Base-by-base conservation (phyloP, 2,888 invertebrate genomes). In the Carcina quercana region DNA sequence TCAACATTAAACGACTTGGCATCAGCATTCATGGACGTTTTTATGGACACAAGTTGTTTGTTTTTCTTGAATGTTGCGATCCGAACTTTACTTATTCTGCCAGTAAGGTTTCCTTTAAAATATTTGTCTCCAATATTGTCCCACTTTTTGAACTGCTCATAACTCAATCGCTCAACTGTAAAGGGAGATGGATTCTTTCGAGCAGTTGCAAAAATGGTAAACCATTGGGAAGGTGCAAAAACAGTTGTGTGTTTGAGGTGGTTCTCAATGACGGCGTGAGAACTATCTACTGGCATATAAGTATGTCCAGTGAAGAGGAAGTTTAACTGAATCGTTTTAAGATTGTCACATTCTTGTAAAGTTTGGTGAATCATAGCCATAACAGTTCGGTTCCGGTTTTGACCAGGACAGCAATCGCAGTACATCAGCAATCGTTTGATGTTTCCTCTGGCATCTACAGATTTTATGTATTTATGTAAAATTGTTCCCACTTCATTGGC, bases 191-290 rank as follows among this genome's bases (percentile, higher is more conserved):
- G 36, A 6, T 36, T 25, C 14, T 34, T 35, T 30, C 36, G 26
- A 8, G 40, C 37, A 13, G 33, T 15, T 20, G 25, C 12, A 21
- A 3, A 34, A 2, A 34, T 12, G 3, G 30, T 34, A 3, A 11
- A 3, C 34, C 37, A 37, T 28, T 42, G 39, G 6, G 42, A 42
- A 10, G 35, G 39, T 20, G 39, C 37, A 33, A 35, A 42, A 12
- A 37, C 20, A 29, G 27, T 42, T 4, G 31, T 42, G 28, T 42
- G 33, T 36, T 24, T 19, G 20, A 42, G 26, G 8, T 19, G 19
- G 24, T 34, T 36, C 35, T 40, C 38, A 25, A 43, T 43, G 7
- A 31, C 31, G 3, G 42, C 30, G 24, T 38, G 42, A 13, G 29
- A 24, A 17, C 28, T 25, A 28, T 40, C 39, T 8, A 35, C 38